Base-by-base conservation (phyloP, 2,888 invertebrate species). In the Melieria picta region DNA sequence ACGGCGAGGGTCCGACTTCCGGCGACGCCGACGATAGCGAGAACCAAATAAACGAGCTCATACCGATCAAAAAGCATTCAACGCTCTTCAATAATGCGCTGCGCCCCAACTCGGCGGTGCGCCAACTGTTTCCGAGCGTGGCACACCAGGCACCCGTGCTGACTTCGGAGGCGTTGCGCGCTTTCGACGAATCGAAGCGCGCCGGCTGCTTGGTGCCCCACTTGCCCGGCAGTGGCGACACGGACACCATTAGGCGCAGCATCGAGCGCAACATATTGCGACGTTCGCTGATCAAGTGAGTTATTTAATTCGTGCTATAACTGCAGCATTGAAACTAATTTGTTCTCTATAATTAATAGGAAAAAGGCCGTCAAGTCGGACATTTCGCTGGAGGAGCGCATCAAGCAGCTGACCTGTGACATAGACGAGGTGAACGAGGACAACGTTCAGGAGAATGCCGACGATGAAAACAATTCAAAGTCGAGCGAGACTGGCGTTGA, bases 251-350 rank as follows among this genome's bases (percentile, higher is more conserved):
- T 72, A 90, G 93, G 11, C 89, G 93, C 61, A 94, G 94, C 50
- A 95, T 95, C 73, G 95, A 95, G 80, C 89, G 94, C 60, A 95
- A 95, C 82, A 94, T 95, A 0, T 85, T 95, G 13, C 88, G 95
- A 4, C 90, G 95, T 75, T 95, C 94, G 11, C 88, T 94, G 66
- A 91, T 94, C 77, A 91, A 93, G 77, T 93, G 90, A 83, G 91
- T 90, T 79, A n/a, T 4, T 5, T 4, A 5, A 11, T 48, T 13
- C 42, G 1, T 55, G 50, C 7, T 11, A 55, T 5, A 5, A 30
- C 30, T 30, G 30, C 30, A 30, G 30, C 9, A 5, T 43, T n/a
- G 6, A 45, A 52, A 4, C 47, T 16, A 10, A 11, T 2, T 16
- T 55, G 47, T 60, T 47, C 4, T 55, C 58, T 57, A 10, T 0